These are phyloP conservation scores for Oscheius sp. DNA, from an alignment of 2,888 invertebrate species.

Conservation along the genomic window DNA sequence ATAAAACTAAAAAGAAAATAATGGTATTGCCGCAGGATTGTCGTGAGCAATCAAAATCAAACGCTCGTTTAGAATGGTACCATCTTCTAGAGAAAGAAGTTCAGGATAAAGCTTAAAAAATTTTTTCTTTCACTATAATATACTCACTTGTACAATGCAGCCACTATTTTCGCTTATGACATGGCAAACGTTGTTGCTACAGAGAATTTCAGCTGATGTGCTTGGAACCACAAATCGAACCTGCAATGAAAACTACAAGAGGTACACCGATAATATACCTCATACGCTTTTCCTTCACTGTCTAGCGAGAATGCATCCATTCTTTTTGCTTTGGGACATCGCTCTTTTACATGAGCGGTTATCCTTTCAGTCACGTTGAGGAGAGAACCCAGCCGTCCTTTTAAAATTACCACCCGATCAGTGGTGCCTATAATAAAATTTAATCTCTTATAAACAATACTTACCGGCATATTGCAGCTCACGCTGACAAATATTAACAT, in stretches of 20 bases:
- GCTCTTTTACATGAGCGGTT: slow-evolving; percentile 11
- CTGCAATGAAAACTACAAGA: not conserved
- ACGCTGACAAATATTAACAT: slow-evolving; percentile 13
- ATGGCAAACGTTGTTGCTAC: not conserved
- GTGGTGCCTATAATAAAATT: slow-evolving; percentile 2
- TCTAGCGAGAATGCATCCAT: slow-evolving; percentile 9
- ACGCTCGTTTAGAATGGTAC: slow-evolving; percentile 16
- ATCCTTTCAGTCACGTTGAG: slow-evolving; percentile 24
- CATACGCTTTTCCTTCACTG: not conserved
- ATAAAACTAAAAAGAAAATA: not conserved
- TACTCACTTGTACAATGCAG: not conserved
- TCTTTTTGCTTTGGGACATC: slow-evolving; percentile 17
- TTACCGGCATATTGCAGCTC: slow-evolving; percentile 10
- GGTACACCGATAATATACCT: not conserved
- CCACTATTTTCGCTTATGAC: not conserved
- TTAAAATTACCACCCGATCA: slow-evolving; percentile 22
- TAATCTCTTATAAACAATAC: not conserved
- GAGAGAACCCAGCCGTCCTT: slow-evolving; percentile 3
- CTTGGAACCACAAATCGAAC: slow-evolving; percentile 9
- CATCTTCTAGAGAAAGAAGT: slow-evolving; percentile 1
- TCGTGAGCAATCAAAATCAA: slow-evolving; percentile 11
- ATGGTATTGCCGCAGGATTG: not conserved
- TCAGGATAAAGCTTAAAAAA: not conserved
- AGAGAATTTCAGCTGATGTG: not conserved
- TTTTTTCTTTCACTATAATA: too few relatives aligned